Base-by-base conservation (phyloP, 2,113 vertebrate species). In the Catharus bicknelli region DNA sequence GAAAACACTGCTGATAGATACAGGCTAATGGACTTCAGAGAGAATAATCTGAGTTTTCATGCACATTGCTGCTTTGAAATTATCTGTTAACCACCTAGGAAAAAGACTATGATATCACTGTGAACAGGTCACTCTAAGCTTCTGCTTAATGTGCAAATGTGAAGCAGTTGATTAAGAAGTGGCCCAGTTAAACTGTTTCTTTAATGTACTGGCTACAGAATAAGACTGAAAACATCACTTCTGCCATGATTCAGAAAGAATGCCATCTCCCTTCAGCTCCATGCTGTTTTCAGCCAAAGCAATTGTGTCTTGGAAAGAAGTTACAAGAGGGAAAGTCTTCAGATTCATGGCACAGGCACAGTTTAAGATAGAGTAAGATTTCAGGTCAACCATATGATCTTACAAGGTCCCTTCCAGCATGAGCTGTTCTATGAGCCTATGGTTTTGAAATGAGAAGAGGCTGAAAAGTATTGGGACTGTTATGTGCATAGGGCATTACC, bases 81-180 rank as follows among this genome's bases (percentile, higher is more conserved):
- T 29, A 66, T 16, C 66, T 91, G 26, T 61, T 78, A 73, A 79
- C 16, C 22, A 45, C 47, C 43, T 21, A 27, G 10, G 19, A 79
- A 83, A 79, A 73, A 53, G 11, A 72, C 14, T 20, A 45, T 17
- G 15, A 22, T 75, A 58, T 61, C 25, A 7, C 9, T 61, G 22
- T 51, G 38, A 59, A 68, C 27, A 50, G 45, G 4, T 79, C 53
- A 45, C 25, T 40, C 11, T 74, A 57, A 82, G 68, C 26, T 22
- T 79, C 40, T 85, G 25, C 22, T 76, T 66, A 73, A 38, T 43
- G 50, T 22, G 32, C 7, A 77, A 62, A 88, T 22, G 4, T 69
- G 63, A 84, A 90, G 12, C 18, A 50, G 42, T 45, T 0, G 0
- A 25, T 72, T 57, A 58, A 79, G 48, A 78, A 78, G 32, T 0